These are phyloP conservation scores for Subacronicta megacephala DNA, from an alignment of 2,888 invertebrate species.

Conservation along the genomic window DNA sequence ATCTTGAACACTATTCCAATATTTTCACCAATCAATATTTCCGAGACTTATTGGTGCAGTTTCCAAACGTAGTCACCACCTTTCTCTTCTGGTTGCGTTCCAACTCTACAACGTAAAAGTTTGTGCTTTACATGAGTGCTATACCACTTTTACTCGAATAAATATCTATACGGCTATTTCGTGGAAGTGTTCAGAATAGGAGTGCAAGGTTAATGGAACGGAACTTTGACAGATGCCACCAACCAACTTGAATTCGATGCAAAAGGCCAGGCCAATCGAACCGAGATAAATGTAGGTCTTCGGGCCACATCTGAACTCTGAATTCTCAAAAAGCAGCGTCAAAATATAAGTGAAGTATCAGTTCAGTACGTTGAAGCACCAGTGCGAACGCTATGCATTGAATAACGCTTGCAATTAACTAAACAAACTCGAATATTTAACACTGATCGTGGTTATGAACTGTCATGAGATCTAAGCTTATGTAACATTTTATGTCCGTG, in stretches of 20 bases:
- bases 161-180: slow-evolving; percentile 12
- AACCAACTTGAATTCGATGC: slow-evolving; percentile 67
- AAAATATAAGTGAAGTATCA: slow-evolving; percentile 83
- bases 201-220: slow-evolving; percentile 29
- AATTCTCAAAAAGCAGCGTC: slow-evolving; percentile 75
- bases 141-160: slow-evolving; percentile 8
- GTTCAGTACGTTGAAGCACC: slow-evolving; percentile 70
- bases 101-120: slow-evolving; percentile 20
- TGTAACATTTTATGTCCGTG: slow-evolving; percentile 84
- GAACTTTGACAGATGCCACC: slow-evolving; percentile 69
- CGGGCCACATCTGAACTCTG: slow-evolving; percentile 73
- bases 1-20: slow-evolving; percentile 17
- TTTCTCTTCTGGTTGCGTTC: slow-evolving; percentile 30
- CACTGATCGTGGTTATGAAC: slow-evolving; percentile 64
- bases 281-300: slow-evolving; percentile 85
- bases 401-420: slow-evolving; percentile 74
- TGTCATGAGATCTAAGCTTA: slow-evolving; percentile 86
- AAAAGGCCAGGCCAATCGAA: slow-evolving; percentile 69
- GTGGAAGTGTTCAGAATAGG: slow-evolving; percentile 13
- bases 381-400: slow-evolving; percentile 72
- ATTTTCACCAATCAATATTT: slow-evolving; percentile 28
- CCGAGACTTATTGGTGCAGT: slow-evolving; percentile 17
- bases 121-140: slow-evolving; percentile 18
- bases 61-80: slow-evolving; percentile 49
- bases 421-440: slow-evolving; percentile 66